phyloP scores from a whole-genome alignment of 1,140 invertebrate genomes.

The Atta cephalotes region DNA sequence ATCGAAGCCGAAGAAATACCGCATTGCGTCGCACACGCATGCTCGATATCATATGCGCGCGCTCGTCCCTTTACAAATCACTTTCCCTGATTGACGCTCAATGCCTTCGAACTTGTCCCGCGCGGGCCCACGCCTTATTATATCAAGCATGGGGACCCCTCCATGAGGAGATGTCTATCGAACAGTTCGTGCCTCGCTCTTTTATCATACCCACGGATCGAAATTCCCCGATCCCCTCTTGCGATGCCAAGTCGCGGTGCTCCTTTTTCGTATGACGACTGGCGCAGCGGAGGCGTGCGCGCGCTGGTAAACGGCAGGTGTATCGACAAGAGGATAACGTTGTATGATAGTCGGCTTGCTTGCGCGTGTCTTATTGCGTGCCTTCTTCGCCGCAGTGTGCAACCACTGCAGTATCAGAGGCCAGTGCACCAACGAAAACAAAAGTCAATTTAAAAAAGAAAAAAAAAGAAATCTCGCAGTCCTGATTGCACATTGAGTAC shows the following conservation, averaged over 20 bases:
- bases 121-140: conserved; percentile 66
- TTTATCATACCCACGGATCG: conserved; percentile 68
- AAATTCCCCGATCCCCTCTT: conserved; percentile 9
- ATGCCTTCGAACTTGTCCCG: conserved; percentile 74
- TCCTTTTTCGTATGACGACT: conserved; percentile 64
- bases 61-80: conserved; percentile 77
- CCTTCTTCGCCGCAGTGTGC: neutral
- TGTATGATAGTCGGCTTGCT: conserved; percentile 51
- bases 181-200: conserved; percentile 37
- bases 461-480: conserved; percentile 8
- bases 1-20: conserved; percentile 62
- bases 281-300: conserved; percentile 37
- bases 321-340: conserved; percentile 64
- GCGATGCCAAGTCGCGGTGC: neutral
- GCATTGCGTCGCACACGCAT: conserved; percentile 55
- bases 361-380: conserved; percentile 51
- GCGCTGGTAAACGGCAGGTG: conserved; percentile 70
- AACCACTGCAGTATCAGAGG: too few species aligned
- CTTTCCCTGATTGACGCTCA: conserved; percentile 82
- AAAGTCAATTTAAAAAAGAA: conserved; percentile 22
- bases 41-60: conserved; percentile 55
- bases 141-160: conserved; percentile 53
- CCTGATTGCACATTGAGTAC: conserved; percentile 8
- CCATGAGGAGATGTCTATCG: conserved; percentile 68
- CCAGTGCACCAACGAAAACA: conserved; percentile 24